A percentile compares a stretch with the other conserved stretches of the same genome.
Conservation (phyloP, 1,140 invertebrate genomes). For the Platyscapa corneri region DNA sequence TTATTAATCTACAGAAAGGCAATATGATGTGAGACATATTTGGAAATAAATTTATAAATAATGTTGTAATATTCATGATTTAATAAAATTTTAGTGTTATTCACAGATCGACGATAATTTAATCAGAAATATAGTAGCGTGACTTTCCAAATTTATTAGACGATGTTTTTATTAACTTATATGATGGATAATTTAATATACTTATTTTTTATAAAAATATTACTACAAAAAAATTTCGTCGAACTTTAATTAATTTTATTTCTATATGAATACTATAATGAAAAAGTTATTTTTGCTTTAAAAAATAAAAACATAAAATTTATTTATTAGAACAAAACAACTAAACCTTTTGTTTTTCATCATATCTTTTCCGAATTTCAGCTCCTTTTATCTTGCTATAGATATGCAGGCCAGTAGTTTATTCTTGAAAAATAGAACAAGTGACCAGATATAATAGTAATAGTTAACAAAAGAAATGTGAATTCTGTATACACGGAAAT, state of each 20-base stretch:
- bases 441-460: background rate
- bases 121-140: too few relatives aligned
- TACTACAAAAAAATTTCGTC: too few relatives aligned
- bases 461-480: background rate
- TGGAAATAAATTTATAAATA: background rate
- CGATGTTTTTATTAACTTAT: too few relatives aligned
- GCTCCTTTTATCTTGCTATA: background rate
- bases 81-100: too few relatives aligned
- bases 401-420: background rate
- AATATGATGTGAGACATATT: background rate
- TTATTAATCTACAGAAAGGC: background rate
- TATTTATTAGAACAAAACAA: background rate
- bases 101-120: too few relatives aligned
- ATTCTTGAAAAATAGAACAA: background rate
- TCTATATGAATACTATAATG: too few relatives aligned
- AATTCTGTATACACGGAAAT: background rate
- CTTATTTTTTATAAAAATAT: too few relatives aligned
- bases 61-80: too few relatives aligned
- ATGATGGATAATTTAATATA: too few relatives aligned
- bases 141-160: too few relatives aligned
- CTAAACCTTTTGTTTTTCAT: background rate
- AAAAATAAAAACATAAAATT: background rate
- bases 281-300: background rate
- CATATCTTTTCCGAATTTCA: background rate
- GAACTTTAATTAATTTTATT: too few relatives aligned